These are phyloP conservation scores for Caenorhabditis sp. DNA, from an alignment of 2,888 invertebrate genomes.

Conservation along the genomic window DNA sequence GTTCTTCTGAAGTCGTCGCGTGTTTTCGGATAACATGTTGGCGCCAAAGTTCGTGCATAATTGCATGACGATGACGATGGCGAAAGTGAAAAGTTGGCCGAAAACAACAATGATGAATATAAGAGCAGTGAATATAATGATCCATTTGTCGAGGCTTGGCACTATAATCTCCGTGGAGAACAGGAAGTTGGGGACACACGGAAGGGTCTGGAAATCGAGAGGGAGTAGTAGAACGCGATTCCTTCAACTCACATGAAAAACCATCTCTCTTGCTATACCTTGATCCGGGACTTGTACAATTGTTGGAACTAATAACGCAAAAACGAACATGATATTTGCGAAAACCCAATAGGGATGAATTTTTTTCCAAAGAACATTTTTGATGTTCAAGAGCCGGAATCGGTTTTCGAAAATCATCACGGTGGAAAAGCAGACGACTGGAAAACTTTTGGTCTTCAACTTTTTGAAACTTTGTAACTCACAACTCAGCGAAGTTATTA, in stretches of 20 bases:
- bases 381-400: constrained; percentile 16
- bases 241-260: constrained; percentile 13
- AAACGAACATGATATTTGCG: background rate
- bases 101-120: constrained; percentile 16
- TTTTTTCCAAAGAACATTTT: constrained; percentile 4
- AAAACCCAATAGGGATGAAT: constrained; percentile 17
- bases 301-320: background rate
- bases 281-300: background rate
- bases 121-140: constrained; percentile 8
- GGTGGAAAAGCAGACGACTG: constrained; percentile 23
- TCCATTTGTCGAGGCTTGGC: constrained; percentile 7
- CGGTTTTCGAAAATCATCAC: constrained; percentile 39
- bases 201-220: constrained; percentile 27
- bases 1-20: constrained; percentile 29
- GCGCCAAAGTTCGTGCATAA: constrained; percentile 27
- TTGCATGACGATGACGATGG: background rate
- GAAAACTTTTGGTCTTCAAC: background rate
- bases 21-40: constrained; percentile 1
- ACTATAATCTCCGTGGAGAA: constrained; percentile 8
- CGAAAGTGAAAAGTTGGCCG: constrained; percentile 22
- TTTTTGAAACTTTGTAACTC: background rate
- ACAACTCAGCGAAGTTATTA: constrained; percentile 20
- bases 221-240: background rate
- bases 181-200: constrained; percentile 33
- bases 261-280: background rate